Base-by-base conservation (phyloP, 2,113 vertebrate species). In the Carollia perspicillata region DNA sequence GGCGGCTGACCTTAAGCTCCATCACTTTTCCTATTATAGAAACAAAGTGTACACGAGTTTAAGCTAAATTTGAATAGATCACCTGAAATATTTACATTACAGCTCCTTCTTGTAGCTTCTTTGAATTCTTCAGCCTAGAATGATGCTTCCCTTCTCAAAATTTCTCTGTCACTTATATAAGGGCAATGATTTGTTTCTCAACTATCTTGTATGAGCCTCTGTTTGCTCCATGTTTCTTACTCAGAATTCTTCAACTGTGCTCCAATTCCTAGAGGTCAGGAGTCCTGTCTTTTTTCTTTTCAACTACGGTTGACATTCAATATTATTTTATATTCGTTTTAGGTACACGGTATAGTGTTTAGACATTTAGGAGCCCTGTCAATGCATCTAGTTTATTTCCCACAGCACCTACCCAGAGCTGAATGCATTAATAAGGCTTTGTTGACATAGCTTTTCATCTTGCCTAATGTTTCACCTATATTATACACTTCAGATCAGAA, bases 401-500 rank as follows among this genome's bases (percentile, higher is more conserved):
- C 78, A 26, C 0, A 81, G 18, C 23, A 68, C 9, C 55, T 13
- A 85, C 30, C 3, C 13, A 79, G 53, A 16, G 11, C 30, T 63
- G 28, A 58, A 13, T 35, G 79, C 10, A 55, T 77, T 79, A 95
- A 60, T 89, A 95, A 94, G 53, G 69, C 3, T 81, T 49, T 95
- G 30, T 51, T 94, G 47, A 30, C 37, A 35, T 74, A 78, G 5
- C 4, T 47, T 75, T 90, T 95, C 81, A 75, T 78, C 58, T 92
- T 87, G n/a, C 91, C 66, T 87, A 88, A 81, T 81, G 30, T 93
- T 94, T 83, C 51, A 78, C 74, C 66, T 93, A 26, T 91, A 51
- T 47, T 69, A 44, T 17, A 65, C 75, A 4, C 26, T 94, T 94
- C 92, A 42, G 13, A 44, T 79, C 10, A 85, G 30, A 98, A 88